A percentile compares a stretch with the other conserved stretches of the same genome.
phyloP scores from a whole-genome alignment of 2,113 vertebrate species.

The Grammomys surdaster region DNA sequence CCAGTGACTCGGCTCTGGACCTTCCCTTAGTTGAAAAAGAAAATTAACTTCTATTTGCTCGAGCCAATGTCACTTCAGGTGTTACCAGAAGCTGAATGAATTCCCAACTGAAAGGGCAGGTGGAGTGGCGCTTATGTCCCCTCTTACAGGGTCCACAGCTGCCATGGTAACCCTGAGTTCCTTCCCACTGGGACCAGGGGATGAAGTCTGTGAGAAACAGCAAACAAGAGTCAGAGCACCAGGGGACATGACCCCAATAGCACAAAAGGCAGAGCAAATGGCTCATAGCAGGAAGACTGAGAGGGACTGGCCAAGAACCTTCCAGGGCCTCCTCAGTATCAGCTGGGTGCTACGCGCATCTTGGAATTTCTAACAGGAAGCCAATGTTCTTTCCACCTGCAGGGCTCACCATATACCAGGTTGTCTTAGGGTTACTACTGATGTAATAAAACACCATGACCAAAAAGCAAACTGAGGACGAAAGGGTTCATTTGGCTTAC shows the following conservation, averaged over 20 bases:
- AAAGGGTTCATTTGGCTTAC: not conserved
- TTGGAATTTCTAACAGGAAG: not conserved
- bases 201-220: not conserved
- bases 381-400: not conserved
- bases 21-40: not conserved
- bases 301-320: not conserved
- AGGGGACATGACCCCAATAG: not conserved
- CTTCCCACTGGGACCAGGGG: not conserved
- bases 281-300: not conserved
- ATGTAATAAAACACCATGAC: not conserved
- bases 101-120: not conserved
- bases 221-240: too few relatives aligned
- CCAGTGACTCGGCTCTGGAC: not conserved
- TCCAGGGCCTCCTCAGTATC: too few relatives aligned
- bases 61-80: not conserved
- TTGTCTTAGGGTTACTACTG: not conserved
- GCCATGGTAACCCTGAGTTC: not conserved
- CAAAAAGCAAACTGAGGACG: not conserved
- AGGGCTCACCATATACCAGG: not conserved
- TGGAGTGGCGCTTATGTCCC: not conserved
- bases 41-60: not conserved
- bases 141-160: not conserved
- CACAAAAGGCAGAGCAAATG: not conserved
- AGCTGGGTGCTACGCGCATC: too few relatives aligned
- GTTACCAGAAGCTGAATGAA: not conserved